These are phyloP conservation scores for Halocynthia roretzi DNA, from an alignment of 23 tunicate genomes.

Conservation along the genomic window DNA sequence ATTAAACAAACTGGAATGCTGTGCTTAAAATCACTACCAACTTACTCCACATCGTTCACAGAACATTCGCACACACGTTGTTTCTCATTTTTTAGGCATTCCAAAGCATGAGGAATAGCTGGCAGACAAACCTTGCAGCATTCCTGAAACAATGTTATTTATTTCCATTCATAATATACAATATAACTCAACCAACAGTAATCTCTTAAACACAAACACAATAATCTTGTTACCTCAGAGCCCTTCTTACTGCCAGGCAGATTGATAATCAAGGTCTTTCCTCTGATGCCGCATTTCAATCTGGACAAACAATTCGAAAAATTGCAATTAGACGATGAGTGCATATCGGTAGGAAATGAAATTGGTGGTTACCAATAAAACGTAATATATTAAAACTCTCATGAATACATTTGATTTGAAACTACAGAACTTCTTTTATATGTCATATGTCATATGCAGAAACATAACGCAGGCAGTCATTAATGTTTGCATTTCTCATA, in stretches of 20 bases:
- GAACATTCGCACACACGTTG: constrained; percentile 2
- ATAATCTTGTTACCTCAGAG: constrained; percentile 27
- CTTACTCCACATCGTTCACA: no score
- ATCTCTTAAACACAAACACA: not conserved
- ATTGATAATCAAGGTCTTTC: constrained; percentile 59
- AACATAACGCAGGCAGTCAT: no score
- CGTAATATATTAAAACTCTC: no score
- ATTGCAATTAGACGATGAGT: not conserved
- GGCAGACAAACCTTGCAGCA: constrained; percentile 63
- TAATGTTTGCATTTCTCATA: no score
- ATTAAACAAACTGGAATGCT: no score
- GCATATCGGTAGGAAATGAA: no score
- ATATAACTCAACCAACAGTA: not conserved
- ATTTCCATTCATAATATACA: not conserved
- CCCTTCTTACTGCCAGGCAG: constrained; percentile 94
- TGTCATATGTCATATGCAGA: no score
- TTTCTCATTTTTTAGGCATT: not conserved
- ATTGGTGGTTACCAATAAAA: no score
- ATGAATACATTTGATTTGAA: no score
- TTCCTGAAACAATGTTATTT: constrained; percentile 37
- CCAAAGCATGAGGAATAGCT: constrained; percentile 67
- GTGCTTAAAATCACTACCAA: no score
- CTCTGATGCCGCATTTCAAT: constrained; percentile 81
- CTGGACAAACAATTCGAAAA: constrained; percentile 22
- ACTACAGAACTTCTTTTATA: no score